These are phyloP conservation scores for Sebastes iracundus DNA, from an alignment of 2,797 vertebrate genomes.

Conservation along the genomic window DNA sequence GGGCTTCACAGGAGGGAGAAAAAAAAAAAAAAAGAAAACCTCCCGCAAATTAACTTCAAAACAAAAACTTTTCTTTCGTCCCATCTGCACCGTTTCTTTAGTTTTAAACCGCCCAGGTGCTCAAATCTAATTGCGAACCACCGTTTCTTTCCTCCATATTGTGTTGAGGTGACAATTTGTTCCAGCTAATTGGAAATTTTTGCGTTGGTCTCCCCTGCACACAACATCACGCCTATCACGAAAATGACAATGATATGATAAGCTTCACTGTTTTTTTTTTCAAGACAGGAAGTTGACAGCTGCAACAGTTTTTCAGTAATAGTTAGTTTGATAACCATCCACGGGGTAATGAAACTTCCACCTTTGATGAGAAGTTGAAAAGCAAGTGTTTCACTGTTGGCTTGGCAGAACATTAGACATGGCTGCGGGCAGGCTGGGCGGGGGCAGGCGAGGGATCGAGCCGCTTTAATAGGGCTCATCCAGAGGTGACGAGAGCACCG, in stretches of 20 bases:
- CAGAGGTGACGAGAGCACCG: conserved; percentile 76
- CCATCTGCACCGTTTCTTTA: conserved; percentile 29
- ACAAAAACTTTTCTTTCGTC: conserved; percentile 56
- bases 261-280: conserved; percentile 50
- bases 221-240: conserved; percentile 57
- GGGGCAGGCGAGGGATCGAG: conserved; percentile 66
- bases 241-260: conserved; percentile 65
- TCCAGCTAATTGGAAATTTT: conserved; percentile 67
- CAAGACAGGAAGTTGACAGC: conserved; percentile 66
- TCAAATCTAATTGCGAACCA: conserved; percentile 51
- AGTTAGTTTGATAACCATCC: conserved; percentile 75
- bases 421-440: conserved; percentile 69
- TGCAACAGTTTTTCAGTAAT: conserved; percentile 72
- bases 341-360: conserved; percentile 78
- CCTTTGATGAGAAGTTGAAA: conserved; percentile 84
- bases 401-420: conserved; percentile 79
- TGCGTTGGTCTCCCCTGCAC: conserved; percentile 21
- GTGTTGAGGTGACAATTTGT: conserved; percentile 65
- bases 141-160: conserved; percentile 48
- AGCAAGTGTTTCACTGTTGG: conserved; percentile 68
- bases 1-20: conserved; percentile 46
- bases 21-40: conserved; percentile 11
- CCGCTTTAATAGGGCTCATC: conserved; percentile 78
- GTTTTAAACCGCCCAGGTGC: conserved; percentile 33
- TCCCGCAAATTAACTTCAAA: conserved; percentile 59